These are phyloP conservation scores for Pyrgilauda ruficollis DNA, from an alignment of 2,113 vertebrate genomes.

Conservation along the genomic window DNA sequence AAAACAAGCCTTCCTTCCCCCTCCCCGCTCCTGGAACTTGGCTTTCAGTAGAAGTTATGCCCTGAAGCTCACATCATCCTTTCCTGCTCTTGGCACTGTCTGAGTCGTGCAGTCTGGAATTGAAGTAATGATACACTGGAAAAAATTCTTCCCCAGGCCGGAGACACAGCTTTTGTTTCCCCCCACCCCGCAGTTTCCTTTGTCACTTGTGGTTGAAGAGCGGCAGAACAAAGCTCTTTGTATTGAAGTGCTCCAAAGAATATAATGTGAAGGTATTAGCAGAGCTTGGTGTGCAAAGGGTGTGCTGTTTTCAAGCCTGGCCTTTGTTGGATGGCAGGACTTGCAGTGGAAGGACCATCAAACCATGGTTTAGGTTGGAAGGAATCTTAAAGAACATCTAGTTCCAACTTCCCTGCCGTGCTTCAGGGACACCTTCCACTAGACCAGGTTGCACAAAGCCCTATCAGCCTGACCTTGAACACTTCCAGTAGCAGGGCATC, in stretches of 20 bases:
- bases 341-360: not conserved
- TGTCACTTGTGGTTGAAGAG: not conserved
- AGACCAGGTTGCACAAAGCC: not conserved
- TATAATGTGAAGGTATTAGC: not conserved
- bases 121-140: not conserved
- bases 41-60: not conserved
- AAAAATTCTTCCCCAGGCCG: slow-evolving; percentile 2
- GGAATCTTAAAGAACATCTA: not conserved
- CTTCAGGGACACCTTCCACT: not conserved
- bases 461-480: not conserved
- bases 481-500: not conserved
- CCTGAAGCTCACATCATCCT: not conserved
- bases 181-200: not conserved
- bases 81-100: not conserved
- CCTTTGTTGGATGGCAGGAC: not conserved
- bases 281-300: not conserved
- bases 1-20: not conserved
- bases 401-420: not conserved
- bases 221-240: not conserved
- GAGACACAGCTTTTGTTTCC: not conserved
- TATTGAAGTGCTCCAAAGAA: not conserved
- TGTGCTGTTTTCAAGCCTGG: not conserved
- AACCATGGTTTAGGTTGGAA: not conserved
- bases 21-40: not conserved
- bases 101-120: not conserved